These are phyloP conservation scores for Celastrina argiolus DNA, from an alignment of 2,888 invertebrate genomes.

Conservation along the genomic window DNA sequence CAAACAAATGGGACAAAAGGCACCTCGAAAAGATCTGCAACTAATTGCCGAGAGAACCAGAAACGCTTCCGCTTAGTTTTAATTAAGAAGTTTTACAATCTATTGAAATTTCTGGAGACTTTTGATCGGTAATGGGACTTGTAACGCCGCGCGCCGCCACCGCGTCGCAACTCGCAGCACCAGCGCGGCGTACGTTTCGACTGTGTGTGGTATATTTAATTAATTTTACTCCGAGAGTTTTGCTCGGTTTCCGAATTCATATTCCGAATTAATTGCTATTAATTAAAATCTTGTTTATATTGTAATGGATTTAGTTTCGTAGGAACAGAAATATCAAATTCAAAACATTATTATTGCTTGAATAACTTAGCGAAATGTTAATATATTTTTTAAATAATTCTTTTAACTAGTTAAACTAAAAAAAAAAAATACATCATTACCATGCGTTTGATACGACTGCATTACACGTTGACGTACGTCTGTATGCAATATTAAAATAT, in stretches of 20 bases:
- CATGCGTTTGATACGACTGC: too few relatives aligned
- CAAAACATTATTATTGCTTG: background rate
- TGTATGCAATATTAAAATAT: too few relatives aligned
- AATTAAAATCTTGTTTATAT: background rate
- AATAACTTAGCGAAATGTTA: background rate
- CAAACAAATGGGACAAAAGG: conserved; percentile 18
- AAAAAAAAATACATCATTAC: too few relatives aligned
- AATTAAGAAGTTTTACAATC: conserved; percentile 24
- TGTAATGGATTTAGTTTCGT: background rate
- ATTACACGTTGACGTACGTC: too few relatives aligned
- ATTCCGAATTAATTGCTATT: background rate
- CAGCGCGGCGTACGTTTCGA: background rate
- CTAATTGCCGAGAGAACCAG: conserved; percentile 22
- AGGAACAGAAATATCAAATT: background rate
- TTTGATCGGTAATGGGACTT: background rate
- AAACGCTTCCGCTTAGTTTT: conserved; percentile 22
- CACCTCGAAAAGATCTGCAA: conserved; percentile 17
- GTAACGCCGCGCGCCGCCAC: background rate
- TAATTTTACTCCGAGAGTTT: conserved; percentile 3
- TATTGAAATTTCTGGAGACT: conserved; percentile 14
- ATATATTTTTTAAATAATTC: background rate
- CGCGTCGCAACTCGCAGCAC: background rate
- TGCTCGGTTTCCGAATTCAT: conserved; percentile 6
- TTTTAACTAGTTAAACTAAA: too few relatives aligned
- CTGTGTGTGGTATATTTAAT: conserved; percentile 10